Evolutionary conservation across 2,888 invertebrate genomes (phyloP).

Genomic region (Spilosoma lubricipeda): DNA sequence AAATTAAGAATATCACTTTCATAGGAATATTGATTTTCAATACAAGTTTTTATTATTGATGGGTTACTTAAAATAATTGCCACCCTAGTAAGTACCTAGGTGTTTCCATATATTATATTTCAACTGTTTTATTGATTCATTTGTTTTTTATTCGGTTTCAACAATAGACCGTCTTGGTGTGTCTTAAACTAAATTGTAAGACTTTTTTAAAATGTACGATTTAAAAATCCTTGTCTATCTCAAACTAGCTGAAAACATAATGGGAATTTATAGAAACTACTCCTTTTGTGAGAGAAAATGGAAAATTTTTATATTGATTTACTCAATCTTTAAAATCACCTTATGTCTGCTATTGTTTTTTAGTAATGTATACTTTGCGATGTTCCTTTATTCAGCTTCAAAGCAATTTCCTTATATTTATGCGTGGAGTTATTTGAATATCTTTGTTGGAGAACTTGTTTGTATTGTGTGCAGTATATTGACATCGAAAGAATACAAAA

Average conservation of each 20-base stretch:
- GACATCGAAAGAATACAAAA: neutral
- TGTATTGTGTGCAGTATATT: neutral
- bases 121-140: neutral
- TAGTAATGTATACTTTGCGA: neutral
- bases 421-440: neutral
- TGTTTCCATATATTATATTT: neutral
- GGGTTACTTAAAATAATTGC: neutral
- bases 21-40: neutral
- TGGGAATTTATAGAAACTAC: slow-evolving; percentile 6
- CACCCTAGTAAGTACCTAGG: too few relatives aligned
- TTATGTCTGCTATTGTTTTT: neutral
- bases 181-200: neutral
- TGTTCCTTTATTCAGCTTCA: neutral
- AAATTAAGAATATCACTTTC: too few relatives aligned
- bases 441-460: neutral
- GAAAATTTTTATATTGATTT: neutral
- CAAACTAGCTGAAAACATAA: slow-evolving; percentile 1
- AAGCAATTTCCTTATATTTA: neutral
- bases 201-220: neutral
- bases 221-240: neutral
- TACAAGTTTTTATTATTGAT: neutral
- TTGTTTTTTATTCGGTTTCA: neutral
- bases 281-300: neutral
- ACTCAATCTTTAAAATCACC: neutral
- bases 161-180: neutral